These are phyloP conservation scores for Chaunax sp. DNA, from an alignment of 2,797 vertebrate genomes.

Conservation along the genomic window DNA sequence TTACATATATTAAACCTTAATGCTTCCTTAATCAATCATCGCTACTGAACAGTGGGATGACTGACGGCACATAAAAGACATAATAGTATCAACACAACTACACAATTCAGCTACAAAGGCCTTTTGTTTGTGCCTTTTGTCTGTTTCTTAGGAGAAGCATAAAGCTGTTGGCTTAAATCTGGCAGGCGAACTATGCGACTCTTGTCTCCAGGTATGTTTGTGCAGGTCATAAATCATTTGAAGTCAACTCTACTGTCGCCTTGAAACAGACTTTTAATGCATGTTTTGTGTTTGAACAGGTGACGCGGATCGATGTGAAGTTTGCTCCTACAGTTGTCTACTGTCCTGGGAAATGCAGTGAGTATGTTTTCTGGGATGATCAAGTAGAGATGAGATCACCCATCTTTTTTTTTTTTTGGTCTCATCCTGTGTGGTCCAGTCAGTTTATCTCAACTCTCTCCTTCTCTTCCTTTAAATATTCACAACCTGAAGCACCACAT, in stretches of 20 bases:
- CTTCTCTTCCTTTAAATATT: background rate
- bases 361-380: slow-evolving; percentile 48
- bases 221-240: background rate
- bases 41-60: background rate
- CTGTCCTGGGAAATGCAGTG: slow-evolving; percentile 71
- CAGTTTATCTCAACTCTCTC: too few species aligned
- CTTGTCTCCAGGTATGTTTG: slow-evolving; percentile 76
- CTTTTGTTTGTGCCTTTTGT: background rate
- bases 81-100: background rate
- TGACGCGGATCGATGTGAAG: slow-evolving; percentile 71
- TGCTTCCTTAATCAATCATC: background rate
- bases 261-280: background rate
- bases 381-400: too few species aligned
- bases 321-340: slow-evolving; percentile 63
- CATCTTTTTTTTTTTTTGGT: too few species aligned
- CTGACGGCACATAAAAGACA: background rate
- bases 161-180: slow-evolving; percentile 55
- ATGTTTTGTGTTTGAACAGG: slow-evolving; percentile 58
- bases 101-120: accelerated
- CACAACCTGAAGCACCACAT: background rate
- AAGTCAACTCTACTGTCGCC: too few species aligned
- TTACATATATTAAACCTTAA: background rate
- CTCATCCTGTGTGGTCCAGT: too few species aligned
- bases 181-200: slow-evolving; percentile 43
- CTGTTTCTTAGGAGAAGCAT: slow-evolving; percentile 61